These are phyloP conservation scores for Nycticryphes semicollaris DNA, from an alignment of 2,113 vertebrate species.

Conservation along the genomic window DNA sequence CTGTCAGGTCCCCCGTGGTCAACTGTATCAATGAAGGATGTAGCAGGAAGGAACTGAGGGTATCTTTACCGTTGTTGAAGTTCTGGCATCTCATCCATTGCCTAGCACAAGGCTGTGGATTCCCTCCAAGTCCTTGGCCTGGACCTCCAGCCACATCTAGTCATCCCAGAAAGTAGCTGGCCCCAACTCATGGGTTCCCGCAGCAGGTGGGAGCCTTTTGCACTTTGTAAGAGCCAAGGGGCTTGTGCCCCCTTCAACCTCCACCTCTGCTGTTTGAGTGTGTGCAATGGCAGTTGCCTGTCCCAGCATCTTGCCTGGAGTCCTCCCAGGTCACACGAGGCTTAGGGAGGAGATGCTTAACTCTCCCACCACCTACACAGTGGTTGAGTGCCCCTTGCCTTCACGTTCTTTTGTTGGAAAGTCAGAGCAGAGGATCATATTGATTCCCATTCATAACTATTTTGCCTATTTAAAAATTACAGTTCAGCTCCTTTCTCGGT, in stretches of 20 bases:
- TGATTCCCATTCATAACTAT: neutral
- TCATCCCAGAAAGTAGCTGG: neutral
- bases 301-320: neutral
- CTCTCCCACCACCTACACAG: neutral
- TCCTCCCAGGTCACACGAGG: neutral
- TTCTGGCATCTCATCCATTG: neutral
- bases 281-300: neutral
- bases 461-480: neutral
- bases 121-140: neutral
- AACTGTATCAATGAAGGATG: neutral
- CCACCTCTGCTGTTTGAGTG: neutral
- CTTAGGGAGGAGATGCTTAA: neutral
- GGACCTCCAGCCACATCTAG: neutral
- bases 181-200: accelerated
- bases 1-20: neutral
- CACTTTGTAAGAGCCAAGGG: neutral
- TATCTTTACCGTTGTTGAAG: neutral
- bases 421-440: neutral
- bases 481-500: neutral
- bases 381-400: neutral
- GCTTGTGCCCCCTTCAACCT: neutral
- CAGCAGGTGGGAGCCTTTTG: neutral
- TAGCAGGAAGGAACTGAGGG: neutral
- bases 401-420: neutral
- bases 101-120: neutral